phyloP scores from a whole-genome alignment of 2,888 invertebrate genomes.

The Sinelater perroti region DNA sequence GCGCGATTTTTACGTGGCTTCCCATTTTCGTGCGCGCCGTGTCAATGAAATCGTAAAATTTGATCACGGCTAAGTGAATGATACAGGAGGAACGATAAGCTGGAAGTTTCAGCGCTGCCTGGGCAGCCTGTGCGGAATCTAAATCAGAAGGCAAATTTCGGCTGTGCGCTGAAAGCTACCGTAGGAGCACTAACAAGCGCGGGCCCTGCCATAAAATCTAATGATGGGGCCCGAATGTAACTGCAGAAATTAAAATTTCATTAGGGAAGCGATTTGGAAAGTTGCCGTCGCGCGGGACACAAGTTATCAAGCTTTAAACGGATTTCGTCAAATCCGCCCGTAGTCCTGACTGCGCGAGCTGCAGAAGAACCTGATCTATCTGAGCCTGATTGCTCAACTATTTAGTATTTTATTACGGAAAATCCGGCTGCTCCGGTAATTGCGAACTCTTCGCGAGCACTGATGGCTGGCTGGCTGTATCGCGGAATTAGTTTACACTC shows the following conservation, averaged over 20 bases:
- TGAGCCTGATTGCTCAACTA: background rate
- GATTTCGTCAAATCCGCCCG: constrained; percentile 12
- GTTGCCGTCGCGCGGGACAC: constrained; percentile 16
- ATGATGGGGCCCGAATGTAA: background rate
- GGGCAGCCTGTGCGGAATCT: too few species aligned
- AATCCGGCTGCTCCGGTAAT: background rate
- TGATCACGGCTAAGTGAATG: too few species aligned
- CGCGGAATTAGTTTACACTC: background rate
- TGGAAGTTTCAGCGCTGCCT: too few species aligned
- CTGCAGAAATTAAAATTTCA: constrained; percentile 19
- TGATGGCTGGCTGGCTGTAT: constrained; percentile 1
- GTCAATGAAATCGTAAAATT: too few species aligned
- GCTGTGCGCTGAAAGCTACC: too few species aligned
- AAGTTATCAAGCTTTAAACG: constrained; percentile 14
- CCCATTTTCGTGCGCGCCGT: too few species aligned
- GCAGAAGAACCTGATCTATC: constrained; percentile 8
- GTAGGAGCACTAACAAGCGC: too few species aligned
- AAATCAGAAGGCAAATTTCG: too few species aligned
- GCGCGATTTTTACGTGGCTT: too few species aligned
- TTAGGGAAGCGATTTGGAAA: constrained; percentile 16
- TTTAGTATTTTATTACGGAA: constrained; percentile 5
- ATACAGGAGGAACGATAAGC: too few species aligned
- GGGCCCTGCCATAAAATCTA: constrained; percentile 12
- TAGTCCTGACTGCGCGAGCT: constrained; percentile 1
- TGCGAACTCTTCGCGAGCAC: background rate